These are phyloP conservation scores for Rugalucina vietnamica DNA, from an alignment of 2,888 invertebrate species.

Conservation along the genomic window DNA sequence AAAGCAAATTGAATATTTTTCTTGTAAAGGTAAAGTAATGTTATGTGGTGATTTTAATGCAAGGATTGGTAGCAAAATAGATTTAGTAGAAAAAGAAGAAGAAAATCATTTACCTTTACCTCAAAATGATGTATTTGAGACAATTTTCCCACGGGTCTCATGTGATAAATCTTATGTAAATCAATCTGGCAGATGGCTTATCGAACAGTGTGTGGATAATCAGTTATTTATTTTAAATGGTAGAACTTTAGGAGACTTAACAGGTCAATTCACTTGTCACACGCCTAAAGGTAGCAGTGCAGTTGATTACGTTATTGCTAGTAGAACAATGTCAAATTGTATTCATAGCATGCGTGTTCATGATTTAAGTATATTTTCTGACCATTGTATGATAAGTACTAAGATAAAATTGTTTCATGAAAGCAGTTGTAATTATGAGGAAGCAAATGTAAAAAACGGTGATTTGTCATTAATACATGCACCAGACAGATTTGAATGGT, in stretches of 20 bases:
- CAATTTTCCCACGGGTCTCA: not conserved
- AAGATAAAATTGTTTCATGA: not conserved
- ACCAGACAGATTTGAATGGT: not conserved
- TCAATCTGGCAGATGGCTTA: not conserved
- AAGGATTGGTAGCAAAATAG: not conserved
- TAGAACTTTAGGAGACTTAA: not conserved
- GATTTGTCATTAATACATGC: not conserved
- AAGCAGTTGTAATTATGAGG: not conserved
- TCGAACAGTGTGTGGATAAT: not conserved
- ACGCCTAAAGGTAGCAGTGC: not conserved
- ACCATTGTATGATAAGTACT: not conserved
- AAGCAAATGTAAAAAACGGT: not conserved
- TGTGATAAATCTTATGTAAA: not conserved
- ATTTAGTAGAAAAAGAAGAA: not conserved
- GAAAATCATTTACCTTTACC: not conserved
- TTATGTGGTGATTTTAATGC: not conserved
- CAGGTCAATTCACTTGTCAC: not conserved
- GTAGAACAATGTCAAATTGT: not conserved
- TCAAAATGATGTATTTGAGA: not conserved
- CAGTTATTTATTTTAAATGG: not conserved
- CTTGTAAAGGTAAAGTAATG: not conserved
- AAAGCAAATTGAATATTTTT: not conserved
- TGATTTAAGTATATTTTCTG: not conserved
- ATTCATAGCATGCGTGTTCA: not conserved
- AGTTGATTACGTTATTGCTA: not conserved